Percentiles rank a stretch among this genome's conserved stretches.
These are phyloP conservation scores for Nesometra sesokonis DNA, from an alignment of 35 echinoderm and acorn worm genomes.

Conservation along the genomic window DNA sequence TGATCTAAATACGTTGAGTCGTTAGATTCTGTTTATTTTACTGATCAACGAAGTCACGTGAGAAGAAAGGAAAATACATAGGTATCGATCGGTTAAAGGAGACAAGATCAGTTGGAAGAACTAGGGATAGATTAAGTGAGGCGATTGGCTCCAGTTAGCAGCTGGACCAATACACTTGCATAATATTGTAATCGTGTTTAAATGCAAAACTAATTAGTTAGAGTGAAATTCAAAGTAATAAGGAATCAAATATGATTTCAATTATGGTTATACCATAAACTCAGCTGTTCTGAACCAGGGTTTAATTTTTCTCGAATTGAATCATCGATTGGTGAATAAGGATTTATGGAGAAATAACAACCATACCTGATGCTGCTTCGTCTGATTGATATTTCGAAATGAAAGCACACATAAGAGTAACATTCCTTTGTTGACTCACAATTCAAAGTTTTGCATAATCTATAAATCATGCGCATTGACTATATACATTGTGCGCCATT, in stretches of 20 bases:
- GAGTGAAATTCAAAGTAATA: background rate
- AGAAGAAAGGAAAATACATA: background rate
- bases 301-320: background rate
- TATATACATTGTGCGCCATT: no score
- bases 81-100: background rate
- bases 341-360: no score
- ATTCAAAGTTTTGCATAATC: no score
- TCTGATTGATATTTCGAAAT: no score
- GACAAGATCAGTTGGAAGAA: background rate
- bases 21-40: background rate
- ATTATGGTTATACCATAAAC: background rate
- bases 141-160: background rate
- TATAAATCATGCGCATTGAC: no score
- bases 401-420: no score
- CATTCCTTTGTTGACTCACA: no score
- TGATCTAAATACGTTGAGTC: background rate
- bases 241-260: background rate
- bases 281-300: background rate
- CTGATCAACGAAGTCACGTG: background rate
- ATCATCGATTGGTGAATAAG: background rate
- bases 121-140: background rate
- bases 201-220: background rate
- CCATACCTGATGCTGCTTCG: no score
- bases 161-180: background rate
- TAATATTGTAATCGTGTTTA: background rate